phyloP scores from a whole-genome alignment of 2,888 invertebrate genomes.

The Gymnocheta viridis region DNA sequence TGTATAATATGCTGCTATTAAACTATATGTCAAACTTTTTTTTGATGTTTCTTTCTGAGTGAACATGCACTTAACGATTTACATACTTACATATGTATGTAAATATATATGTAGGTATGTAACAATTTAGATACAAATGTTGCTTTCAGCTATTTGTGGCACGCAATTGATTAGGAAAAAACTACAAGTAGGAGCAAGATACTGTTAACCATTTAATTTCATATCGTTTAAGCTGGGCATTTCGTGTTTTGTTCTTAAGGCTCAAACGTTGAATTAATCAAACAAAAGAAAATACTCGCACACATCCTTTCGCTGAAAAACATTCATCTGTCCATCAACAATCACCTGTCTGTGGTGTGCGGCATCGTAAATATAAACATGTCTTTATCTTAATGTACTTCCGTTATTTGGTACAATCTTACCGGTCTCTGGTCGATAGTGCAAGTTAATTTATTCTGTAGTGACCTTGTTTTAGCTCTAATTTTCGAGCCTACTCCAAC shows the following conservation, averaged over 20 bases:
- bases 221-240: slow-evolving; percentile 4
- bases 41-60: too few species aligned
- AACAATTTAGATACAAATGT: background rate
- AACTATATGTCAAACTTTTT: too few species aligned
- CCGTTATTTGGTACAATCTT: slow-evolving; percentile 47
- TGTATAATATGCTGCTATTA: too few species aligned
- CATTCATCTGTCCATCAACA: slow-evolving; percentile 66
- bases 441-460: slow-evolving; percentile 77
- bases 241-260: slow-evolving; percentile 5
- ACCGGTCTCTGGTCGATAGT: slow-evolving; percentile 8
- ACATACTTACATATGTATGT: background rate
- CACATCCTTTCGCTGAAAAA: slow-evolving; percentile 14
- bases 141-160: slow-evolving; percentile 47
- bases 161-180: slow-evolving; percentile 47
- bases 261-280: slow-evolving; percentile 38
- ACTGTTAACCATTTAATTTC: slow-evolving; percentile 22
- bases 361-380: slow-evolving; percentile 43
- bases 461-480: slow-evolving; percentile 76
- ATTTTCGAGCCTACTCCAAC: slow-evolving; percentile 73
- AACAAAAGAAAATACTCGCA: background rate
- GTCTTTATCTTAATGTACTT: slow-evolving; percentile 25
- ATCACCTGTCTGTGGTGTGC: slow-evolving; percentile 60
- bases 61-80: too few species aligned
- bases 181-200: background rate
- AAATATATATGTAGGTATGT: too few species aligned